A percentile compares a stretch with the other conserved stretches of the same genome.
Conservation (phyloP, 1,140 invertebrate species). For the Himalopsyche phryganea region DNA sequence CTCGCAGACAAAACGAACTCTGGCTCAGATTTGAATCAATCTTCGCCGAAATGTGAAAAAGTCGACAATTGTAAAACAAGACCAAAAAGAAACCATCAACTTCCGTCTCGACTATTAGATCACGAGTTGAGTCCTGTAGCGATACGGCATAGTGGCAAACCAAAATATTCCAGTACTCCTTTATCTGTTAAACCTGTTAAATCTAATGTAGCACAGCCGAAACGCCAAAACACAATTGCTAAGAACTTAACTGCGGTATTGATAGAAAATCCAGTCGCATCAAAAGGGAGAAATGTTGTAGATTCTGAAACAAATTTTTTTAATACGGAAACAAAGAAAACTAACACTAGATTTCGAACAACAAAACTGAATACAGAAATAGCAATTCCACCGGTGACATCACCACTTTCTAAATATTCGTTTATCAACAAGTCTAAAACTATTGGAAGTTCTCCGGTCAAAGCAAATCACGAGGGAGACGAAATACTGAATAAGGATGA, state of each 20-base stretch:
- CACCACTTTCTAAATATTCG: neutral
- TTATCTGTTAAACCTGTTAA: neutral
- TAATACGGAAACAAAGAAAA: neutral
- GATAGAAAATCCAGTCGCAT: too few species aligned
- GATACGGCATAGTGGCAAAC: constrained; percentile 4
- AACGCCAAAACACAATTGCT: neutral
- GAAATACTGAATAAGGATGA: neutral
- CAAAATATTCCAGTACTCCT: constrained; percentile 23
- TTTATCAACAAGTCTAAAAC: too few species aligned
- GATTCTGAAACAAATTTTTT: too few species aligned
- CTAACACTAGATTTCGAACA: neutral
- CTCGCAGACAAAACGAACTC: constrained; percentile 29
- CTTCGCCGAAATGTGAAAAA: constrained; percentile 4
- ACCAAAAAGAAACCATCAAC: constrained; percentile 18
- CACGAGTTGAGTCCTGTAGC: constrained; percentile 20
- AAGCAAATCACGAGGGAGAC: too few species aligned
- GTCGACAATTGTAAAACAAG: constrained; percentile 2
- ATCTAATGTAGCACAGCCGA: too few species aligned
- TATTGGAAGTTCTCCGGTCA: too few species aligned
- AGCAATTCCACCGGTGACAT: neutral
- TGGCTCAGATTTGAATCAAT: constrained; percentile 22
- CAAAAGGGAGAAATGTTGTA: too few species aligned
- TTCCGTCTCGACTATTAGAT: constrained; percentile 17
- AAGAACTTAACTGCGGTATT: neutral
- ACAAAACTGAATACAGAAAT: neutral